These are phyloP conservation scores for Tupaia chinensis DNA, from an alignment of 2,113 vertebrate genomes.

Conservation along the genomic window DNA sequence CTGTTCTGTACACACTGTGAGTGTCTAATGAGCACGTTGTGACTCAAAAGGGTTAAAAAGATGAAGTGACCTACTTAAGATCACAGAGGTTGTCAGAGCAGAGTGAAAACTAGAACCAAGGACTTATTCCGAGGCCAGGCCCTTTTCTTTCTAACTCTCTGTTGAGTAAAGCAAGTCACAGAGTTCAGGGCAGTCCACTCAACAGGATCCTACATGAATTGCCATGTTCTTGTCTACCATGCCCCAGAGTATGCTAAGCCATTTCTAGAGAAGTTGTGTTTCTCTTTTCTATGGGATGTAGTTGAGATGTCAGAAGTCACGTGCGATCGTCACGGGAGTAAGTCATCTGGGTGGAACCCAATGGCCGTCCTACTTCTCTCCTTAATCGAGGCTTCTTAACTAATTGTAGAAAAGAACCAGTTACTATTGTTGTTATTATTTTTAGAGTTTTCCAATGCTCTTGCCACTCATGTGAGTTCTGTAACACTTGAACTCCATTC, in stretches of 20 bases:
- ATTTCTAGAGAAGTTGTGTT: not conserved
- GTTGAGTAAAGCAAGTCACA: not conserved
- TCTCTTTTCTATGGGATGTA: not conserved
- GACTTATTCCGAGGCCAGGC: not conserved
- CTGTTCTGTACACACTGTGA: not conserved
- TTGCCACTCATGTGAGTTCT: not conserved
- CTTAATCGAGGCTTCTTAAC: not conserved
- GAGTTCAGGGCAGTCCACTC: not conserved
- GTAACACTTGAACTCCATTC: not conserved
- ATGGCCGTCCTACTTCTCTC: not conserved
- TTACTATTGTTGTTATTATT: not conserved
- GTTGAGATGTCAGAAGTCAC: not conserved
- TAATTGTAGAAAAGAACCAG: not conserved
- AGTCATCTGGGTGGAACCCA: not conserved
- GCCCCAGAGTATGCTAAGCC: not conserved
- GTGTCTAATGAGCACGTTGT: not conserved
- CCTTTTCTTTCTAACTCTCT: not conserved
- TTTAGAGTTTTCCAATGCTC: not conserved
- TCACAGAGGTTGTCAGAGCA: not conserved
- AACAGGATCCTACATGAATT: not conserved
- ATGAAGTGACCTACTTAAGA: slow-evolving; percentile 37
- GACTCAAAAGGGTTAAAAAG: slow-evolving; percentile 3
- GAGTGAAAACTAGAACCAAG: not conserved
- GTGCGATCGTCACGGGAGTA: not conserved
- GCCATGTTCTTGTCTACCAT: not conserved